A percentile compares a stretch with the other conserved stretches of the same genome.
Evolutionary conservation across 1,140 invertebrate species (phyloP).

Genomic region (Drosophila auraria): DNA sequence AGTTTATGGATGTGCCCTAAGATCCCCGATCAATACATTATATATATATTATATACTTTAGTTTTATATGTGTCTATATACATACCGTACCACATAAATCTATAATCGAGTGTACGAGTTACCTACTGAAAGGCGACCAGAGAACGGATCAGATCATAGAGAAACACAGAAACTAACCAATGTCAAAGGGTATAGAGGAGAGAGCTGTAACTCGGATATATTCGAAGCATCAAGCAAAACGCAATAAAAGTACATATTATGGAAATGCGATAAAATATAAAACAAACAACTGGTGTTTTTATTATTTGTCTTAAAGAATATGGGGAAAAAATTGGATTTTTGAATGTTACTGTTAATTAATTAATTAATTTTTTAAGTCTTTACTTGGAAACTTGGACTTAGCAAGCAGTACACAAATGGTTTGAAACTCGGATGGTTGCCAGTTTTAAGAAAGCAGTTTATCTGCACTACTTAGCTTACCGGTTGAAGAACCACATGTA

Average conservation of each 20-base stretch:
- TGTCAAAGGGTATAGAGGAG: constrained; percentile 43
- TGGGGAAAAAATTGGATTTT: not conserved
- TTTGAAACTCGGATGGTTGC: no score
- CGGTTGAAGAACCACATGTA: not conserved
- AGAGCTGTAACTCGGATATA: constrained; percentile 48
- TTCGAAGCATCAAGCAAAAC: constrained; percentile 41
- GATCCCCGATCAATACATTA: constrained; percentile 65
- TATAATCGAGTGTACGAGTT: constrained; percentile 45
- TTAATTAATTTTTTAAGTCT: no score
- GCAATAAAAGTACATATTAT: constrained; percentile 58
- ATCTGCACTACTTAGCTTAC: not conserved
- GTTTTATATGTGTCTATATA: constrained; percentile 71
- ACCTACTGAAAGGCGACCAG: constrained; percentile 17
- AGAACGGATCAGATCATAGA: constrained; percentile 13
- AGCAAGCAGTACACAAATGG: no score
- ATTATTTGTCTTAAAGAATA: not conserved
- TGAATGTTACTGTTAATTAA: no score
- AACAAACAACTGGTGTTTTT: not conserved
- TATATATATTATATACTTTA: constrained; percentile 57
- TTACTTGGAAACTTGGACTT: no score
- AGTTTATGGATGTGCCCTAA: constrained; percentile 55
- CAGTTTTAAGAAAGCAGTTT: no score
- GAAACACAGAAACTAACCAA: constrained; percentile 58
- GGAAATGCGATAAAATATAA: constrained; percentile 38
- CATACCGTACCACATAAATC: constrained; percentile 48